Conservation (phyloP, 2,888 invertebrate species). For the Dicyrtoma fusca region DNA sequence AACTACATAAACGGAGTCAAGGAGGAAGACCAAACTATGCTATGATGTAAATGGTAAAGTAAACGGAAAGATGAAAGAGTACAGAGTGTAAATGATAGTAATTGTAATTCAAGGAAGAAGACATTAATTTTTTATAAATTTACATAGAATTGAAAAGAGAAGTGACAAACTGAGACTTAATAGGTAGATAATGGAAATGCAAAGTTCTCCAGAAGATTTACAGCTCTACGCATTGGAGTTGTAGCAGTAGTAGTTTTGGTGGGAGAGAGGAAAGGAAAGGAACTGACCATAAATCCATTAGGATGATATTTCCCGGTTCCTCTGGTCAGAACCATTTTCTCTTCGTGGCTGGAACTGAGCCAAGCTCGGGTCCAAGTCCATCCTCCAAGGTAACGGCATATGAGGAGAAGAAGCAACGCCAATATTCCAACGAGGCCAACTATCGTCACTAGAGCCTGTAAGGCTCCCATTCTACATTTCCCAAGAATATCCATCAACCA, state of each 20-base stretch:
- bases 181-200: no score
- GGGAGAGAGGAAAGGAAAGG: not conserved
- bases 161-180: no score
- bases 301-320: constrained; percentile 67
- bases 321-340: constrained; percentile 64
- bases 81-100: no score
- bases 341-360: constrained; percentile 64
- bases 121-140: no score
- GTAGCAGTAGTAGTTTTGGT: not conserved
- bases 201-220: no score
- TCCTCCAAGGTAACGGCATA: constrained; percentile 61
- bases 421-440: constrained; percentile 60
- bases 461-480: constrained; percentile 59
- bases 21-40: no score
- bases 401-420: constrained; percentile 60
- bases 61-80: no score
- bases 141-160: no score
- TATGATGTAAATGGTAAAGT: no score
- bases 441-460: constrained; percentile 60
- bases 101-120: no score
- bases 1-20: no score
- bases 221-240: not conserved
- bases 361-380: constrained; percentile 63
- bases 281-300: constrained; percentile 69
- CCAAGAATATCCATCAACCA: no score